These are phyloP conservation scores for Torymus tubicola DNA, from an alignment of 2,888 invertebrate genomes.

Conservation along the genomic window DNA sequence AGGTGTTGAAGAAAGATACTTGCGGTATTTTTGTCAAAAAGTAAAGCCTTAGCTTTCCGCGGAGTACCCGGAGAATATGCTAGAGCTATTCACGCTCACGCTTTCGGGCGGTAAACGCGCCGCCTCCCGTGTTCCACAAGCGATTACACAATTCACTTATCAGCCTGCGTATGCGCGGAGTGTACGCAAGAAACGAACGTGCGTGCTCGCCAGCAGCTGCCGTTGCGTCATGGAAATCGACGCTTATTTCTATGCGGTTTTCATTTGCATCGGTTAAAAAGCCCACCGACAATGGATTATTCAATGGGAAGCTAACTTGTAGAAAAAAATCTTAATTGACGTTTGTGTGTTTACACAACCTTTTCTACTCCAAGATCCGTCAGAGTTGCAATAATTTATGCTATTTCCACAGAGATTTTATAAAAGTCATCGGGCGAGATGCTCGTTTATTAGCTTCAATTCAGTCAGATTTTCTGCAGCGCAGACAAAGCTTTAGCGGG, in stretches of 20 bases:
- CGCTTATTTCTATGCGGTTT: constrained; percentile 20
- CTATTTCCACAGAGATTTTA: no score
- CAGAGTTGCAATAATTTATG: not conserved
- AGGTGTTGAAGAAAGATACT: no score
- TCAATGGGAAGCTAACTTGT: constrained; percentile 33
- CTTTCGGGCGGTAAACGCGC: not conserved
- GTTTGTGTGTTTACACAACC: constrained; percentile 32
- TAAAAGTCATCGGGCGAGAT: no score
- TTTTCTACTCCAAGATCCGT: constrained; percentile 25
- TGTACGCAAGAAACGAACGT: not conserved
- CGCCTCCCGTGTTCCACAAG: not conserved
- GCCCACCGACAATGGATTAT: constrained; percentile 29
- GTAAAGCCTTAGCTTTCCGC: no score
- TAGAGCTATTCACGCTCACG: no score
- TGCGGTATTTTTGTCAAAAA: no score
- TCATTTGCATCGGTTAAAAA: constrained; percentile 45
- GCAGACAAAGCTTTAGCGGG: no score
- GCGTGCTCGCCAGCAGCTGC: no score
- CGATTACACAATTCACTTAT: constrained; percentile 6
- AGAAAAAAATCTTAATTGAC: constrained; percentile 37
- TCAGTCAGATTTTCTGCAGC: no score
- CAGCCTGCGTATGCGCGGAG: not conserved
- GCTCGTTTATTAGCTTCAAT: no score
- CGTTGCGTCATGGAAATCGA: constrained; percentile 24
- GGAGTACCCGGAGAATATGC: no score